phyloP scores from a whole-genome alignment of 35 echinoderm and acorn worm species.

The Nesometra sesokonis region DNA sequence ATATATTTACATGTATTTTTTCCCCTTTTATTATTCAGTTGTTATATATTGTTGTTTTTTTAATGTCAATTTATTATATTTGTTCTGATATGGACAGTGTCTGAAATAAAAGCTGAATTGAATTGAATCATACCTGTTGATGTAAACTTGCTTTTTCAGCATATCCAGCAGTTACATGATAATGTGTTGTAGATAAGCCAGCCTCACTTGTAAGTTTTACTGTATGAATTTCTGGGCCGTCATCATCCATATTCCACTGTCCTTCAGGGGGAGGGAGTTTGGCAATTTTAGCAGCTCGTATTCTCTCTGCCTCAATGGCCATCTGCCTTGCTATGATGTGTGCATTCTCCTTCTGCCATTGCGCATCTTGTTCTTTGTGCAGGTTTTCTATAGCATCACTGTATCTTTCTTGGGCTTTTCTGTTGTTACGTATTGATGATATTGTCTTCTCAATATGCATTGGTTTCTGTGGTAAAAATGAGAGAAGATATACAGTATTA shows the following conservation, averaged over 20 bases:
- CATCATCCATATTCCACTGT: background rate
- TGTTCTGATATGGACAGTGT: no score
- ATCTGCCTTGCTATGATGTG: background rate
- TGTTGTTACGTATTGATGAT: background rate
- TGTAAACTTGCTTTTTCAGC: constrained; percentile 73
- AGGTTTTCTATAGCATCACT: background rate
- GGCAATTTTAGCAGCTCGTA: background rate
- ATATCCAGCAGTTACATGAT: constrained; percentile 64
- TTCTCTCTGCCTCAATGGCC: background rate
- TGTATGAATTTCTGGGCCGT: constrained; percentile 11
- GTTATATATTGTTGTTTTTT: background rate
- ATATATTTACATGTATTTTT: background rate
- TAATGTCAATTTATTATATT: no score
- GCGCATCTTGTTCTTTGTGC: background rate
- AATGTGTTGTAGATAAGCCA: constrained; percentile 80
- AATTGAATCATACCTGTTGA: constrained; percentile 58
- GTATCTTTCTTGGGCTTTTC: background rate
- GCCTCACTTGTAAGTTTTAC: constrained; percentile 44
- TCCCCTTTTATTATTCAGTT: background rate
- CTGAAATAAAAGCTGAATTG: no score
- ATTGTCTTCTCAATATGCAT: background rate
- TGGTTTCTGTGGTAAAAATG: no score
- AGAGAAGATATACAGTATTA: no score
- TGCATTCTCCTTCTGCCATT: constrained; percentile 11
- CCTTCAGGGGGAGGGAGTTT: background rate